Percentiles rank a stretch among this genome's conserved stretches.
Evolutionary conservation across 2,113 vertebrate species (phyloP).

Genomic region (western clawed frog (Xenopus tropicalis)): DNA sequence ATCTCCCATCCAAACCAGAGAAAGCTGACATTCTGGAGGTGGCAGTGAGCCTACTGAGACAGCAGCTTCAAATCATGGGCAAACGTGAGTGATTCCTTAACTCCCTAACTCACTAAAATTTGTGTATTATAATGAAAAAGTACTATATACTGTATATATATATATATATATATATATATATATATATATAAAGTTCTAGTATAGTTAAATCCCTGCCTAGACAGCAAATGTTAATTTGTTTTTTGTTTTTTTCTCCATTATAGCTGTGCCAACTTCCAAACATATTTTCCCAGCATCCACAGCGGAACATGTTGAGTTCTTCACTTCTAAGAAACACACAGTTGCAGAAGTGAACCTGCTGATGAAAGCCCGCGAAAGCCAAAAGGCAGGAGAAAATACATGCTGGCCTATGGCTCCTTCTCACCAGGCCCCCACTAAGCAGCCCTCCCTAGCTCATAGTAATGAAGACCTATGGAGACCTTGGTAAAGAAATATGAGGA

Average conservation of each 20-base stretch:
- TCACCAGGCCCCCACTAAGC: background rate
- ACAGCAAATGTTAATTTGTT: too few relatives aligned
- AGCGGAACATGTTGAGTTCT: constrained; percentile 49
- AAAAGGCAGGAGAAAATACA: background rate
- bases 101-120: too few relatives aligned
- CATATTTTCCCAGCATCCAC: constrained; percentile 50
- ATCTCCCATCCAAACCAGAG: constrained; percentile 60
- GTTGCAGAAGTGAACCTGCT: constrained; percentile 40
- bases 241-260: background rate
- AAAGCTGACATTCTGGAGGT: constrained; percentile 66
- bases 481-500: constrained; percentile 41
- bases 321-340: constrained; percentile 44
- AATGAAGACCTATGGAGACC: constrained; percentile 52
- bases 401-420: background rate
- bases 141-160: too few relatives aligned
- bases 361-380: constrained; percentile 47
- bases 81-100: background rate
- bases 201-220: too few relatives aligned
- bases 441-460: constrained; percentile 2
- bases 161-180: background rate
- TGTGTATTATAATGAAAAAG: too few relatives aligned
- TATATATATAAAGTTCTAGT: too few relatives aligned
- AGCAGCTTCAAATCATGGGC: constrained; percentile 44
- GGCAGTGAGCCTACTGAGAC: constrained; percentile 60
- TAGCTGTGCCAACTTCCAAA: constrained; percentile 18